Evolutionary conservation across 2,888 invertebrate species (phyloP), one percentile per base, ranked within the genome.

Genomic region (Xestoiulus laeticollis): DNA sequence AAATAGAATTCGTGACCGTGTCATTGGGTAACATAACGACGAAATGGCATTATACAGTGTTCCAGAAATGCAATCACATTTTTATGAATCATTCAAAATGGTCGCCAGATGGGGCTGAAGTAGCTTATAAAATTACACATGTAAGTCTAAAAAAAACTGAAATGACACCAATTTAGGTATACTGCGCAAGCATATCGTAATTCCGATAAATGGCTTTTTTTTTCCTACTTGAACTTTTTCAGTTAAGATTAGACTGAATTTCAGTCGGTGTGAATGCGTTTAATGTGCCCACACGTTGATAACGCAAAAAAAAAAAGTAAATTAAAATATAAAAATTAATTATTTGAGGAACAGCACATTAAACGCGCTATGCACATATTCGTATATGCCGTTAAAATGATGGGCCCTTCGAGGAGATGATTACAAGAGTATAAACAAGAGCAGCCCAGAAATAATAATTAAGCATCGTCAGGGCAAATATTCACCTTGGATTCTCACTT

Each of bases 401-500:
- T 68, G 68, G 38, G 68, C 26, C 68, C 68, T 68, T 68, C 22
- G 22, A 68, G 68, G 26, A 68, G 68, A 68, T 68, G 22, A 68
- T 68, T 68, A 68, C 22, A 68, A 22, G 22, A 26, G 26, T 26
- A 68, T 22, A 68, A 68, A 19, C 12, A 48, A 19, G 12, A 26
- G 68, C 22, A 26, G 68, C 68, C 68, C 22, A 26, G 26, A 68
- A 68, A 68, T 68, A 68, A 68, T 68, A 68, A 68, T 68, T 22
- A 68, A 68, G 26, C 68, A 26, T 12, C 68, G 5, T 68, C 68
- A 22, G 68, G 26, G 68, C 68, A 68, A 68, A 68, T 68, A 68
- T 68, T 68, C 68, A 68, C 68, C 68, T 68, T 26, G 68, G 68
- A 68, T 68, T 68, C 68, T 12, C 68, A 68, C 68, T 68, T 68